phyloP scores from a whole-genome alignment of 1,140 invertebrate species.

The Rhopalosiphum maidis region DNA sequence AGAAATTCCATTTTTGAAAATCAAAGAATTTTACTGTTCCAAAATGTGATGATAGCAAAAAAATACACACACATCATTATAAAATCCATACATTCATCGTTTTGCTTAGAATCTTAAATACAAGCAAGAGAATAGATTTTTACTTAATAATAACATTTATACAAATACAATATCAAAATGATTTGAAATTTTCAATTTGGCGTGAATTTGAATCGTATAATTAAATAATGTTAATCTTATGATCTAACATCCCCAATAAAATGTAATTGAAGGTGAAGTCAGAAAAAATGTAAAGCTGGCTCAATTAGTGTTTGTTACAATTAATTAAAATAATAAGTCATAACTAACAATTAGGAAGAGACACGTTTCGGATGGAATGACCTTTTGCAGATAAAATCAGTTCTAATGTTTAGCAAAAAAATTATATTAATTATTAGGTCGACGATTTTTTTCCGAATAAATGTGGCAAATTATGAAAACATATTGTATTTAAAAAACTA shows the following conservation, averaged over 20 bases:
- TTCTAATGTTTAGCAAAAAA: not conserved
- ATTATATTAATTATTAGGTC: not conserved
- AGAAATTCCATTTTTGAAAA: no score
- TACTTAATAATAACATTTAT: not conserved
- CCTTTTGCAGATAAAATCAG: constrained; percentile 5
- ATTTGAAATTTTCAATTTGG: not conserved
- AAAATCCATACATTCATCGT: not conserved
- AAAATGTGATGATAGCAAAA: no score
- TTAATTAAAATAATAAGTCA: not conserved
- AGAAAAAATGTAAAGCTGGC: not conserved
- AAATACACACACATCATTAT: not conserved
- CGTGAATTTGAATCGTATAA: not conserved
- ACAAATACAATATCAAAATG: not conserved
- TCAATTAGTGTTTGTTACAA: not conserved
- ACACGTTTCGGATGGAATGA: not conserved
- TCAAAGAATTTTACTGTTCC: no score
- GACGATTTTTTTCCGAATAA: not conserved
- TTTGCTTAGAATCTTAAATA: not conserved
- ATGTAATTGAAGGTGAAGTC: not conserved
- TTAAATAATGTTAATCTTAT: not conserved
- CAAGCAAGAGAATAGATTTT: not conserved
- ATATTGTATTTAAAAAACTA: not conserved
- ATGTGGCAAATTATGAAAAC: not conserved
- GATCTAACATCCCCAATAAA: not conserved
- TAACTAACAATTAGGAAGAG: not conserved